Conservation (phyloP, 2,113 vertebrate species). For the Ceuthmochares aereus region DNA sequence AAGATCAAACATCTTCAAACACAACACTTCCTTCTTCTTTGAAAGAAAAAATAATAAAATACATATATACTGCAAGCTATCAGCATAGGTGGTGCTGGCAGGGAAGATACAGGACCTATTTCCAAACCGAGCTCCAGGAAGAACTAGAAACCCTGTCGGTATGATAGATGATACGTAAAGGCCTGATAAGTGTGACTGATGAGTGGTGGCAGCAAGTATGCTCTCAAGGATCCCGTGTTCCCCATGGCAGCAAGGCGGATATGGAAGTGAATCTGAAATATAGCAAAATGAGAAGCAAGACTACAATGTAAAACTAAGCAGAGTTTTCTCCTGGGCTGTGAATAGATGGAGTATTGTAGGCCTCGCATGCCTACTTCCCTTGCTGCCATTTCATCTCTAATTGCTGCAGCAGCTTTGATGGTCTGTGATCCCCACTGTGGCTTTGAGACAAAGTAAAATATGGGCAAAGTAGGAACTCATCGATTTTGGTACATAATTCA, state of each 20-base stretch:
- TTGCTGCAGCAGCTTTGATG: constrained; percentile 34
- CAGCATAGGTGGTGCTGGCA: background rate
- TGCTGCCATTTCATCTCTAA: background rate
- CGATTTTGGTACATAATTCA: constrained; percentile 74
- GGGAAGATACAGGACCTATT: background rate
- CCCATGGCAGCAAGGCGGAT: accelerated
- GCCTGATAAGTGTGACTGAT: background rate
- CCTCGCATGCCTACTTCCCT: background rate
- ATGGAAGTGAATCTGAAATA: background rate
- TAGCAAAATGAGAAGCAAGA: background rate
- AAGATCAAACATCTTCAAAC: background rate
- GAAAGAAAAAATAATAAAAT: background rate
- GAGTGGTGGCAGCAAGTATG: background rate
- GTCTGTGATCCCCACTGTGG: constrained; percentile 15
- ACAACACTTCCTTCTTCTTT: background rate
- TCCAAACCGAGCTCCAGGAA: background rate
- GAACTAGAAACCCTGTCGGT: accelerated
- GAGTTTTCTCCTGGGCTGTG: background rate
- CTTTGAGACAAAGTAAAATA: constrained; percentile 56
- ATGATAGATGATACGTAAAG: background rate
- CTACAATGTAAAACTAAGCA: background rate
- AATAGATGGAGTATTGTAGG: background rate
- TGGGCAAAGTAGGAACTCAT: constrained; percentile 48
- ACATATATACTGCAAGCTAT: background rate
- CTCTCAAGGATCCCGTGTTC: background rate